Base-by-base conservation (phyloP, 2,888 invertebrate genomes). In the Drosophila meridionalis region DNA sequence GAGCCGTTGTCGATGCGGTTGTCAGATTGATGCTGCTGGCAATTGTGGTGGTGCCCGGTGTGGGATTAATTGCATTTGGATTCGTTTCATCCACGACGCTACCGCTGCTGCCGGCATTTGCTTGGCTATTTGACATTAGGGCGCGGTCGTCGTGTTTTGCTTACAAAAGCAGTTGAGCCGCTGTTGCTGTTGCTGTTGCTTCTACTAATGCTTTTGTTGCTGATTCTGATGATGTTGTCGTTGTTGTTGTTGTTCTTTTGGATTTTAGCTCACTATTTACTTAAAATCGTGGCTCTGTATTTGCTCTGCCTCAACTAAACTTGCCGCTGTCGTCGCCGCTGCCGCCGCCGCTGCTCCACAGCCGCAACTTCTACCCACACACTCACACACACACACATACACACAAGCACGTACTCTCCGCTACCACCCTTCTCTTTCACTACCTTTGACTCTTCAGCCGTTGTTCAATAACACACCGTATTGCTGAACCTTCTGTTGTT, bases 81-180 rank as follows among this genome's bases (percentile, higher is more conserved):
- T 48, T 88, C 77, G 83, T 76, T 72, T 88, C 90, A 69, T 88
- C 90, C 80, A 83, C 82, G 80, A 83, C 75, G 82, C 89, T 87
- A 82, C 80, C 90, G 81, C 85, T 89, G 74, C 79, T 89, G 81
- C 91, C 91, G 88, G 86, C 83, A 82, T 90, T 91, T 67, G 82
- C 86, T 91, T 92, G 92, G 80, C 91, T 91, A 87, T 85, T 92
- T 90, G 92, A 92, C 92, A 90, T 91, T 90, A 87, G 89, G 92
- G 87, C 85, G 83, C 82, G 87, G 91, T 92, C 89, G 85, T 77
- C 73, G 78, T 30, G 53, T 60, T 57, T 65, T 73, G 63, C 70
- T 83, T 64, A 83, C 83, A 71, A 80, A 70, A 80, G 83, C 81
- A 80, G 80, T 80, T 80, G 9, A 72, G 69, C 78, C 80, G 78